A percentile compares a stretch with the other conserved stretches of the same genome.
These are phyloP conservation scores for Turritopsis rubra DNA, from an alignment of 30 jellyfish, hydroid and myxozoan species.

Conservation along the genomic window DNA sequence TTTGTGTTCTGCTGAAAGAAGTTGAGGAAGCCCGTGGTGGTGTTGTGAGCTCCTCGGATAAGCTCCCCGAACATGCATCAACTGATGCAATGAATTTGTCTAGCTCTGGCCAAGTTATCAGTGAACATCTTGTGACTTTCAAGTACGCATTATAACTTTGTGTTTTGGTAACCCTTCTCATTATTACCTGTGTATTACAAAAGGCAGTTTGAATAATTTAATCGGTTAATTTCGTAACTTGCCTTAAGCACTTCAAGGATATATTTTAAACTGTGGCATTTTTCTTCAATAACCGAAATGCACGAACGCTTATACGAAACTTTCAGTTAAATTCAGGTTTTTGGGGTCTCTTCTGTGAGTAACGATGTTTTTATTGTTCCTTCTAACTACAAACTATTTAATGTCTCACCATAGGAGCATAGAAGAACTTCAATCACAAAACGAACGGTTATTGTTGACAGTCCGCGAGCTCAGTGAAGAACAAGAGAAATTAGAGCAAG, in stretches of 20 bases:
- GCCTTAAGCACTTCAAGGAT: no score
- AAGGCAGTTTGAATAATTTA: no score
- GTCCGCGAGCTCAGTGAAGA: constrained; percentile 93
- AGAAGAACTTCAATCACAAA: constrained; percentile 93
- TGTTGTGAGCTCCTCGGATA: constrained; percentile 58
- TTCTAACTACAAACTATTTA: background rate
- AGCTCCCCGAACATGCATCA: constrained; percentile 37
- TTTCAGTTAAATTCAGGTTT: no score
- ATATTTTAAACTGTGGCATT: no score
- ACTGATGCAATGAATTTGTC: constrained; percentile 46
- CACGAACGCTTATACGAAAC: no score
- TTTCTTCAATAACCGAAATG: no score
- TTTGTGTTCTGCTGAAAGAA: constrained; percentile 77
- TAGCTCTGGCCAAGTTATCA: constrained; percentile 91
- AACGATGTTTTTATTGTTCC: background rate
- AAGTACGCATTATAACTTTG: constrained; percentile 37
- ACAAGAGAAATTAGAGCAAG: constrained; percentile 77
- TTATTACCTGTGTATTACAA: background rate
- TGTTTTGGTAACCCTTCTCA: background rate
- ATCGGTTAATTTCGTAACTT: no score
- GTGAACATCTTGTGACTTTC: constrained; percentile 89
- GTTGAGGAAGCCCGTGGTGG: constrained; percentile 97
- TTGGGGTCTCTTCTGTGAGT: no score
- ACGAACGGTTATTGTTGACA: constrained; percentile 73
- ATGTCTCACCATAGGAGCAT: constrained; percentile 45